Evolutionary conservation across 2,888 invertebrate species (phyloP).

Genomic region (Lycocerus yunnanus): DNA sequence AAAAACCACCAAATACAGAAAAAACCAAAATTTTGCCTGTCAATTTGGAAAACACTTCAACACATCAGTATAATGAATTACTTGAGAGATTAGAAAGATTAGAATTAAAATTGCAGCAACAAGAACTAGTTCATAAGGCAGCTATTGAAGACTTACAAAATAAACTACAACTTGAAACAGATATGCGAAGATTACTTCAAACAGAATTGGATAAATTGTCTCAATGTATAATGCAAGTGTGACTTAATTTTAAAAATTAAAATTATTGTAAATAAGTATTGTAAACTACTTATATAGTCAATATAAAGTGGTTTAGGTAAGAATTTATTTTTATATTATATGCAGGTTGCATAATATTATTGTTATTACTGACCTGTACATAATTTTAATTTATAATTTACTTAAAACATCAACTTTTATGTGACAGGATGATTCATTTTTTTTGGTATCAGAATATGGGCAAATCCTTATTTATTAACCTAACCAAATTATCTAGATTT

Average conservation of each 20-base stretch:
- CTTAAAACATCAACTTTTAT: no score
- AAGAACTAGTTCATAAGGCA: constrained; percentile 62
- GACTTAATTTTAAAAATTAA: constrained; percentile 4
- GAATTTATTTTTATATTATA: not conserved
- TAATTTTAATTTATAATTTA: no score
- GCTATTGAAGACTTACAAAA: constrained; percentile 68
- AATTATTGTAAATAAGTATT: not conserved
- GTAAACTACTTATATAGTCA: not conserved
- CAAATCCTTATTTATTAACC: no score
- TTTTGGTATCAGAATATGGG: no score
- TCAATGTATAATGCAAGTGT: constrained; percentile 72
- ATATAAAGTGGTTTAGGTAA: not conserved
- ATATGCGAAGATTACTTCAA: constrained; percentile 67
- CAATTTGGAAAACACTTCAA: constrained; percentile 31
- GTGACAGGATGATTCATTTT: no score
- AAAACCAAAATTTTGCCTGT: constrained; percentile 13
- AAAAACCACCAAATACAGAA: constrained; percentile 28
- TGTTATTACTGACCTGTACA: no score
- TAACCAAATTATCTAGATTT: no score
- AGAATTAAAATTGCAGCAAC: constrained; percentile 64
- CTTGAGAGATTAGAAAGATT: constrained; percentile 60
- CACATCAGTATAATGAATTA: constrained; percentile 49
- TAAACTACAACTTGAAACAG: constrained; percentile 66
- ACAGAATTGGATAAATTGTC: constrained; percentile 71
- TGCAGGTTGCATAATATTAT: no score